These are phyloP conservation scores for Anguilla megastoma DNA, from an alignment of 2,797 vertebrate genomes.

Conservation along the genomic window DNA sequence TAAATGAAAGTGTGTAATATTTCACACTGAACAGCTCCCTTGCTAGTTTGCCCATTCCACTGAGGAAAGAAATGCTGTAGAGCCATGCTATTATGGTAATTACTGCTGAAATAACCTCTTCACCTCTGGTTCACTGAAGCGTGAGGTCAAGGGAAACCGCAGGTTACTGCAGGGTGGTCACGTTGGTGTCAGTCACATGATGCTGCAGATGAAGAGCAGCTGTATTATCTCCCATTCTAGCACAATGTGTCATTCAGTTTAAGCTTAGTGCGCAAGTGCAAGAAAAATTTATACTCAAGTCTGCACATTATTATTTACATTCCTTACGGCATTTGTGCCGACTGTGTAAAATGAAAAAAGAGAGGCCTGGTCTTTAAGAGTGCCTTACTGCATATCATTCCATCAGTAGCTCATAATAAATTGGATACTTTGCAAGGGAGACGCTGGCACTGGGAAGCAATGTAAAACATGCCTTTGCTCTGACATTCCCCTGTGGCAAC, in stretches of 20 bases:
- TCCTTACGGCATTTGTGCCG: not conserved
- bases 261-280: not conserved
- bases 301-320: not conserved
- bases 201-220: not conserved
- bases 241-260: not conserved
- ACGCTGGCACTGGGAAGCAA: slow-evolving; percentile 15
- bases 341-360: slow-evolving; percentile 2
- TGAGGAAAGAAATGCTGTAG: not conserved
- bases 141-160: not conserved
- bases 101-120: slow-evolving; percentile 9
- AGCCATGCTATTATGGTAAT: not conserved
- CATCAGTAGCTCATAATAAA: slow-evolving; percentile 27
- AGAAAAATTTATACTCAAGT: not conserved
- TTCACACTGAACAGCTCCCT: not conserved
- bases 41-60: not conserved
- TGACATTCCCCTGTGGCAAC: slow-evolving; percentile 36
- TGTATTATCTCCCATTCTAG: not conserved
- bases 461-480: slow-evolving; percentile 35
- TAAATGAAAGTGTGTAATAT: slow-evolving; percentile 14
- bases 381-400: slow-evolving; percentile 5
- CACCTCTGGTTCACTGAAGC: not conserved
- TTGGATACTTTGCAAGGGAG: not conserved
- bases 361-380: slow-evolving; percentile 11
- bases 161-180: not conserved
- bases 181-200: not conserved